A percentile compares a stretch with the other conserved stretches of the same genome.
Conservation (phyloP, 2,113 vertebrate genomes). For the Charina bottae region DNA sequence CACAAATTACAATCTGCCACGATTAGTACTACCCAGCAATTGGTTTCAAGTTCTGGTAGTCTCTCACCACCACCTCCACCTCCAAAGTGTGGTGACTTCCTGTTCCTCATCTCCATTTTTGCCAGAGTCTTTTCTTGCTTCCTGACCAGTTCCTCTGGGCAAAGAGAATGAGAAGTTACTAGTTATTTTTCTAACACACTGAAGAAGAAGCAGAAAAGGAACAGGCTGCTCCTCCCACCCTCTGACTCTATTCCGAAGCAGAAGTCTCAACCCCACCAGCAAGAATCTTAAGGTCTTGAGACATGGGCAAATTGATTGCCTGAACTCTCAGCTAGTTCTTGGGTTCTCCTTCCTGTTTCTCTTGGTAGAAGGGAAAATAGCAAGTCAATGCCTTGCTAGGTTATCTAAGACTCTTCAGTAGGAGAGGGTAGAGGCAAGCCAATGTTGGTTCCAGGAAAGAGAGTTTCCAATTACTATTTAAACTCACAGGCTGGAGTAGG, state of each 20-base stretch:
- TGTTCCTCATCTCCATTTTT: not conserved
- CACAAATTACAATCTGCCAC: not conserved
- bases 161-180: not conserved
- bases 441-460: not conserved
- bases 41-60: not conserved
- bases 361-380: not conserved
- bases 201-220: not conserved
- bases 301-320: not conserved
- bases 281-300: not conserved
- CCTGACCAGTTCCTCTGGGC: not conserved
- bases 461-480: not conserved
- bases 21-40: not conserved
- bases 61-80: not conserved
- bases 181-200: not conserved
- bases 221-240: not conserved
- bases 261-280: not conserved
- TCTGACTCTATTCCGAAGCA: not conserved
- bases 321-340: not conserved
- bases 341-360: too few relatives aligned
- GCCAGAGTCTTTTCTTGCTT: not conserved
- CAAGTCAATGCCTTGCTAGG: not conserved
- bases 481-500: not conserved
- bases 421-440: not conserved
- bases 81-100: not conserved
- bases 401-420: not conserved